Evolutionary conservation across 2,797 vertebrate species (phyloP), one percentile per base, ranked within the genome.

Genomic region (Gymnopithys bicolor): DNA sequence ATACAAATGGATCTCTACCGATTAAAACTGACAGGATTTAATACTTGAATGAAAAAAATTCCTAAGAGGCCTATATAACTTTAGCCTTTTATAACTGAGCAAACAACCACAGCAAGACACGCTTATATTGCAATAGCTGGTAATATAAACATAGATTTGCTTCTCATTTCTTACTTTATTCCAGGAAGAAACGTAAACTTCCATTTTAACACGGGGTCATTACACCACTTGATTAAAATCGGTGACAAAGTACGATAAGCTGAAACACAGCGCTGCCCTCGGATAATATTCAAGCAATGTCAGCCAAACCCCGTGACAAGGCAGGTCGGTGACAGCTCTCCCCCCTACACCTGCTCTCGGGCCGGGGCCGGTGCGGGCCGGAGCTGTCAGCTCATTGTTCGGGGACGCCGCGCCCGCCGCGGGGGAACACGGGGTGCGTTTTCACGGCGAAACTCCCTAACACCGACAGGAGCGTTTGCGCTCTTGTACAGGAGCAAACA

Each of bases 361-460:
- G 41, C 41, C 41, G 41, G 41, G 41, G 41, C 84, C 25, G 37
- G 19, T 16, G 8, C 6, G 53, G 49, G 37, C 67, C n/a, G 74
- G 79, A 68, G 71, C 88, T 80, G 85, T 90, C 94, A 90, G 27
- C 64, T 79, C 76, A 85, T 95, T 95, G 95, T 93, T 94, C 30
- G 76, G 79, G 83, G 59, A 68, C 75, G 68, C 51, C 7, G 51
- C 63, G 32, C 48, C 58, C 30, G 43, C 76, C 19, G 7, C 28
- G 32, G 59, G 24, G 15, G 14, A 3, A 9, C 25, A 27, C 3
- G 16, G 18, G 12, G 3, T 11, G 7, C 8, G 19, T 77, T 87
- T 84, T 33, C 39, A 60, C 28, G 12, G 30, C 3, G 13, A 30
- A 68, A 59, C 19, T 46, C n/a, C 13, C 28, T 7, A 37, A 68